These are phyloP conservation scores for Agelas oroides DNA, from an alignment of 37 sponge, comb jelly and placozoan genomes.

Conservation along the genomic window DNA sequence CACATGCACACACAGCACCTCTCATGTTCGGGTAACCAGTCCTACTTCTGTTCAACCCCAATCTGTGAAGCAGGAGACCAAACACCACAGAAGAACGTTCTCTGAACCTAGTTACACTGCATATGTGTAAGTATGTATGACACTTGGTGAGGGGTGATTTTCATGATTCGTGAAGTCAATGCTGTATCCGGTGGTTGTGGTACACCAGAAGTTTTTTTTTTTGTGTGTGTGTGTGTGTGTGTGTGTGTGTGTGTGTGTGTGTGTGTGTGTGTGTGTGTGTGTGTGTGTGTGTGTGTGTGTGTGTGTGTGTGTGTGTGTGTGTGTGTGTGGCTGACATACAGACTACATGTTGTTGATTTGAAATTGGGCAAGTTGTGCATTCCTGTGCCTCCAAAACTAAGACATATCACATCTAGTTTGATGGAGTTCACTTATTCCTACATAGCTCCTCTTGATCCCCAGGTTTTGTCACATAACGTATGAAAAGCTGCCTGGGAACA, in stretches of 20 bases:
- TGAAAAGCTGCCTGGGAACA: not conserved
- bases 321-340: not conserved
- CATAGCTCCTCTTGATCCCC: not conserved
- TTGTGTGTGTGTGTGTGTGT: too few relatives aligned
- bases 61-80: not conserved
- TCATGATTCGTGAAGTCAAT: too few relatives aligned
- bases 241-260: too few relatives aligned
- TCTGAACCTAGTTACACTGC: slow-evolving; percentile 83
- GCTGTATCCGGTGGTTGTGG: too few relatives aligned
- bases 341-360: too few relatives aligned
- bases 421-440: too few relatives aligned
- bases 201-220: too few relatives aligned
- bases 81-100: slow-evolving; percentile 19
- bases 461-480: not conserved
- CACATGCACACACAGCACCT: slow-evolving; percentile 24
- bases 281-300: too few relatives aligned
- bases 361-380: too few relatives aligned
- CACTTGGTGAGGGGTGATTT: not conserved
- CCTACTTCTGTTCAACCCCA: slow-evolving; percentile 63
- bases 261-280: too few relatives aligned
- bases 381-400: too few relatives aligned
- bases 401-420: too few relatives aligned
- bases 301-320: slow-evolving; percentile 72
- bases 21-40: slow-evolving; percentile 71
- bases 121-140: slow-evolving; percentile 62